A percentile compares a stretch with the other conserved stretches of the same genome.
Evolutionary conservation across 2,113 vertebrate genomes (phyloP).

Genomic region (Rhinichthys klamathensis): DNA sequence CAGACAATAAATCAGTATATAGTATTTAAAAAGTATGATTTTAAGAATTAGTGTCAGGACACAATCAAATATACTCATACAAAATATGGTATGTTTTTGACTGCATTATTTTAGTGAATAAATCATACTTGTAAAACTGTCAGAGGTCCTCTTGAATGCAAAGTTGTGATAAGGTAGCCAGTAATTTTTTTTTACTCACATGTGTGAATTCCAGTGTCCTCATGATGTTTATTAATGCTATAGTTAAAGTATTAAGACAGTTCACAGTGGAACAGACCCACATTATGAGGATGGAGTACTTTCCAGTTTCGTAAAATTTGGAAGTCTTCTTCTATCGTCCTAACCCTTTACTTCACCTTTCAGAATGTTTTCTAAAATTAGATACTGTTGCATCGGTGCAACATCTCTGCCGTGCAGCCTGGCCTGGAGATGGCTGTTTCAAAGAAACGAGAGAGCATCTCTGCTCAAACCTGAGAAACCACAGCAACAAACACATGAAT

Average conservation of each 20-base stretch:
- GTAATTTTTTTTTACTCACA: not conserved
- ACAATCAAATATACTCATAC: not conserved
- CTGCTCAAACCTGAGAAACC: slow-evolving; percentile 23
- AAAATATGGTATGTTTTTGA: not conserved
- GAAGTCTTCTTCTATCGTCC: not conserved
- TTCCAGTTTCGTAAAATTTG: not conserved
- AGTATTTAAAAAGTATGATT: not conserved
- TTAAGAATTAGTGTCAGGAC: not conserved
- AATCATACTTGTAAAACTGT: not conserved
- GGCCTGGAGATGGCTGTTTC: not conserved
- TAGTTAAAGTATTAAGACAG: slow-evolving; percentile 4
- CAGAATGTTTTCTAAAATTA: not conserved
- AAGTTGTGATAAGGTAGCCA: not conserved
- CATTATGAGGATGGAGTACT: slow-evolving; percentile 2
- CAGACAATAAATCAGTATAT: not conserved
- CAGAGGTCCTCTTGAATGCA: not conserved
- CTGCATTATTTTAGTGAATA: no score
- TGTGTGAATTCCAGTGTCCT: slow-evolving; percentile 1
- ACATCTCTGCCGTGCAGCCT: not conserved
- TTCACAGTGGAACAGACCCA: slow-evolving; percentile 22
- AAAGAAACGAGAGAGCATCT: not conserved
- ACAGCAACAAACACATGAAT: not conserved
- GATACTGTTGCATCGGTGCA: not conserved
- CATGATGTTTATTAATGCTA: not conserved
- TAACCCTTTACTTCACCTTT: not conserved